Evolutionary conservation across 2,113 vertebrate genomes (phyloP).

Genomic region (Cottus gobio): DNA sequence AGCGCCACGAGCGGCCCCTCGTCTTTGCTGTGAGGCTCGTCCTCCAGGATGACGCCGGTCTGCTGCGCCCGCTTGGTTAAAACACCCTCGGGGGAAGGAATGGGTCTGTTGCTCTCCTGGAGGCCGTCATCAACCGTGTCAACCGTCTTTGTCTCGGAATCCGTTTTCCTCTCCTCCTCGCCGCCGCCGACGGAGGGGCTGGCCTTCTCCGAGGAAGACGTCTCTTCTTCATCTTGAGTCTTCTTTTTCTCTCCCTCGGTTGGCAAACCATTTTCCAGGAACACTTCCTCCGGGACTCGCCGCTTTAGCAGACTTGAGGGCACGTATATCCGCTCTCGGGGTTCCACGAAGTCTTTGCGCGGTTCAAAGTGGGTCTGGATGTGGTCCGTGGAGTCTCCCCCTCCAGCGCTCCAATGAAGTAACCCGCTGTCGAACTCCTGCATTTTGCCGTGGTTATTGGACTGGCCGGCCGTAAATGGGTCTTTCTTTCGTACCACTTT

Average conservation of each 20-base stretch:
- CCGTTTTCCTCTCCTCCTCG: constrained; percentile 54
- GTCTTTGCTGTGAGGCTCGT: constrained; percentile 99
- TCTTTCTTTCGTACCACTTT: constrained; percentile 95
- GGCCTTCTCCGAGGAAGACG: constrained; percentile 54
- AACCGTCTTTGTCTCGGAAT: constrained; percentile 39
- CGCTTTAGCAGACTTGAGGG: constrained; percentile 78
- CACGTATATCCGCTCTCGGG: constrained; percentile 82
- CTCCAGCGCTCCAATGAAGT: constrained; percentile 97
- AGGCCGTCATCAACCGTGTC: constrained; percentile 63
- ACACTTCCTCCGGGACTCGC: constrained; percentile 76
- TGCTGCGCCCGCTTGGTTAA: constrained; percentile 81
- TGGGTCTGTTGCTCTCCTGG: constrained; percentile 85
- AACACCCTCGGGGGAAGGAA: constrained; percentile 79
- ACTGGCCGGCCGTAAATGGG: constrained; percentile 90
- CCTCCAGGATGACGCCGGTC: constrained; percentile 92
- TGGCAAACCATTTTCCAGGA: constrained; percentile 73
- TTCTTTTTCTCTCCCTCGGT: constrained; percentile 79
- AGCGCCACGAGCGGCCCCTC: constrained; percentile 94
- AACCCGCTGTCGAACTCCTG: constrained; percentile 98
- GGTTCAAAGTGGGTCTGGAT: constrained; percentile 99
- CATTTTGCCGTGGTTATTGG: constrained; percentile 88
- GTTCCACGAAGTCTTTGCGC: constrained; percentile 84
- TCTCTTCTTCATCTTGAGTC: constrained; percentile 73
- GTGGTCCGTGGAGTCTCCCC: constrained; percentile 97
- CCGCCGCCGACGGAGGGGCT: constrained; percentile 29